These are phyloP conservation scores for Pollenia angustigena DNA, from an alignment of 2,888 invertebrate species.

Conservation along the genomic window DNA sequence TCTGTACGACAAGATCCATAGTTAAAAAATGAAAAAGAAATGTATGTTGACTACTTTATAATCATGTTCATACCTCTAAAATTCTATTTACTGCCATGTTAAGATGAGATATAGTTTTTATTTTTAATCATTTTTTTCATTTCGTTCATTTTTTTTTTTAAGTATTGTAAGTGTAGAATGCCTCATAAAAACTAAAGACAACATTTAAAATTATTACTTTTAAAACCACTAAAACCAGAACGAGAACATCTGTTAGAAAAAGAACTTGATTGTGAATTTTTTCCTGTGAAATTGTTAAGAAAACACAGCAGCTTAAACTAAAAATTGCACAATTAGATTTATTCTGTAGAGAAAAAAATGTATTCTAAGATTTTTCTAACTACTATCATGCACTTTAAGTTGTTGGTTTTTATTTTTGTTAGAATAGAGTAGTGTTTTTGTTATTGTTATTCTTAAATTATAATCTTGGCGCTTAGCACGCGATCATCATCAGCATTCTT, in stretches of 20 bases:
- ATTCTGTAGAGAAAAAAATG: slow-evolving; percentile 9
- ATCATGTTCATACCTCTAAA: slow-evolving; percentile 51
- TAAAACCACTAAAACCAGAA: slow-evolving; percentile 39
- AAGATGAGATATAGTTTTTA: slow-evolving; percentile 35
- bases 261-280: slow-evolving; percentile 46
- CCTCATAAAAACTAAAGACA: slow-evolving; percentile 71
- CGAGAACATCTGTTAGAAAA: slow-evolving; percentile 25
- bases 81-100: slow-evolving; percentile 47
- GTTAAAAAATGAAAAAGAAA: neutral
- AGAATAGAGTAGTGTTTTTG: slow-evolving; percentile 28
- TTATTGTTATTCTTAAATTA: slow-evolving; percentile 59
- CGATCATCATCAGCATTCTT: slow-evolving; percentile 71
- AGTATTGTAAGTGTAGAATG: slow-evolving; percentile 54
- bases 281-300: slow-evolving; percentile 59
- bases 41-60: slow-evolving; percentile 48
- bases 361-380: slow-evolving; percentile 72
- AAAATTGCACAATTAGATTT: slow-evolving; percentile 66
- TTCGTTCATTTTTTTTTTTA: slow-evolving; percentile 14
- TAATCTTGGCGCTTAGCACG: slow-evolving; percentile 74
- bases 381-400: slow-evolving; percentile 63
- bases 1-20: neutral
- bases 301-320: slow-evolving; percentile 44
- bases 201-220: slow-evolving; percentile 67
- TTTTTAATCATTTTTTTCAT: neutral
- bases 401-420: slow-evolving; percentile 19